phyloP scores from a whole-genome alignment of 2,113 vertebrate genomes.

The Nibea coibor region DNA sequence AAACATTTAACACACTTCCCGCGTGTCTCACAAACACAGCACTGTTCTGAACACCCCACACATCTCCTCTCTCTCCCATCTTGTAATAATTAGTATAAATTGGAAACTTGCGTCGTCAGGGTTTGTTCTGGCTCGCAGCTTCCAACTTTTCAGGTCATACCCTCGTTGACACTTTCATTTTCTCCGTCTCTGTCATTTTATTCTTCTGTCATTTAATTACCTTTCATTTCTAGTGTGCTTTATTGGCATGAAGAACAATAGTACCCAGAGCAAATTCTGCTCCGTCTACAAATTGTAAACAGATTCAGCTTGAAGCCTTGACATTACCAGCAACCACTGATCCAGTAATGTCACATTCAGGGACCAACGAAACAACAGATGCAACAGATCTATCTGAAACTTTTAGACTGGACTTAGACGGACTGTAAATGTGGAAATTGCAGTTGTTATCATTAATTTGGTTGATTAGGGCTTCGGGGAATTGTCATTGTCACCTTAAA shows the following conservation, averaged over 20 bases:
- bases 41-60: background rate
- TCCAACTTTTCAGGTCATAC: conserved; percentile 55
- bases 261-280: background rate
- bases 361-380: background rate
- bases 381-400: background rate
- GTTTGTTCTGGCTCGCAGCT: conserved; percentile 42
- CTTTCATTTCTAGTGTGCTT: conserved; percentile 38
- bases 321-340: background rate
- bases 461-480: background rate
- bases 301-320: conserved; percentile 11
- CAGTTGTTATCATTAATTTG: background rate
- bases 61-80: conserved; percentile 32
- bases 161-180: conserved; percentile 43
- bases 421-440: background rate
- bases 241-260: conserved; percentile 8
- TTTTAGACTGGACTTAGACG: background rate
- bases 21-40: conserved; percentile 13
- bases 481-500: background rate
- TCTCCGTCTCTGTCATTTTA: conserved; percentile 24
- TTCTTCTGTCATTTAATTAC: conserved; percentile 16
- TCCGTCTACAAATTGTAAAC: conserved; percentile 41
- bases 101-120: conserved; percentile 54
- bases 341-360: background rate
- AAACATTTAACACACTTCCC: conserved; percentile 33
- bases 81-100: conserved; percentile 67